These are phyloP conservation scores for Formica selysi DNA, from an alignment of 1,140 invertebrate genomes.

Conservation along the genomic window DNA sequence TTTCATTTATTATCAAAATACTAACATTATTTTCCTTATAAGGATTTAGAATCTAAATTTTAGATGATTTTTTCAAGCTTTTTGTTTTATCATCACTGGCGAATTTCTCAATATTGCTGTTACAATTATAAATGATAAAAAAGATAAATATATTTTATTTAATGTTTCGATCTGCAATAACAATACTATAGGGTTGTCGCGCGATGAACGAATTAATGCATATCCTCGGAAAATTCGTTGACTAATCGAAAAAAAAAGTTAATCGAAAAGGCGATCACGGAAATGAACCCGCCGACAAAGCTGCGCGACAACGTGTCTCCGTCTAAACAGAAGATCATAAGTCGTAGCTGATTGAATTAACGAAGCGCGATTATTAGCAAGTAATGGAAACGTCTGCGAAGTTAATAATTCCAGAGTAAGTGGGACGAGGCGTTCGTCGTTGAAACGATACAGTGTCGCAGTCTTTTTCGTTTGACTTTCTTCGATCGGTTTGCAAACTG, in stretches of 20 bases:
- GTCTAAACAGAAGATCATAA: slow-evolving; percentile 55
- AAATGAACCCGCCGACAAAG: slow-evolving; percentile 46
- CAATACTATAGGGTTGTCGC: not conserved
- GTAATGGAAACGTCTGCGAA: slow-evolving; percentile 58
- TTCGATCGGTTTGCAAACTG: slow-evolving; percentile 19
- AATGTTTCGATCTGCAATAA: not conserved
- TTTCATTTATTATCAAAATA: not conserved
- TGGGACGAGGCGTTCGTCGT: slow-evolving; percentile 15
- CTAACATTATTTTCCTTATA: not conserved
- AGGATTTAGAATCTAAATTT: not conserved
- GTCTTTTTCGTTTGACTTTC: slow-evolving; percentile 6
- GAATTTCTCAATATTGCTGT: not conserved
- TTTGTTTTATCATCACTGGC: not conserved
- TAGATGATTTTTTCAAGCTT: not conserved
- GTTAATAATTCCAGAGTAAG: slow-evolving; percentile 51
- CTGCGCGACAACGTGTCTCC: slow-evolving; percentile 56
- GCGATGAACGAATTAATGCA: slow-evolving; percentile 30
- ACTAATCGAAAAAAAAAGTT: slow-evolving; percentile 7
- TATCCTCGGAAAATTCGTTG: slow-evolving; percentile 28
- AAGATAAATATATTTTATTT: not conserved
- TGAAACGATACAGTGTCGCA: slow-evolving; percentile 30
- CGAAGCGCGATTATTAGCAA: slow-evolving; percentile 57
- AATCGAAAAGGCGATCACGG: slow-evolving; percentile 36
- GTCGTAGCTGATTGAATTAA: slow-evolving; percentile 49
- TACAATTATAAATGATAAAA: not conserved